Percentiles rank a stretch among this genome's conserved stretches.
Conservation (phyloP, 2,113 vertebrate species). For the Carassius auratus region DNA sequence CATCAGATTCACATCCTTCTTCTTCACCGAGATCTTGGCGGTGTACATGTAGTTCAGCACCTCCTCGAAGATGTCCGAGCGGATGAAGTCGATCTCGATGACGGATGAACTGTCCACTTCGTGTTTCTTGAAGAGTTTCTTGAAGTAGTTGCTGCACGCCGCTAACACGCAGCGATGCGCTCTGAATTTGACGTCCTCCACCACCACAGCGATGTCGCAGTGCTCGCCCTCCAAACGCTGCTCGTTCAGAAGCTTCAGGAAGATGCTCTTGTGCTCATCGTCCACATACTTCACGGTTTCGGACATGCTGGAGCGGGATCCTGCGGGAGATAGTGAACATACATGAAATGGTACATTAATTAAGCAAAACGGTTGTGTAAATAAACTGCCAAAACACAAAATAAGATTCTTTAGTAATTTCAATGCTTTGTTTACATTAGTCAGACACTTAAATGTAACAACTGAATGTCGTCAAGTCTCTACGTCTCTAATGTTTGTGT, state of each 20-base stretch:
- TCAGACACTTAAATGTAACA: neutral
- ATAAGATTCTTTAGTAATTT: no score
- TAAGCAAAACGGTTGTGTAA: no score
- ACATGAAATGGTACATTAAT: no score
- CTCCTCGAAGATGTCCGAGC: slow-evolving; percentile 96
- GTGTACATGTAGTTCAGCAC: slow-evolving; percentile 99
- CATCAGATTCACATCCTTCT: slow-evolving; percentile 96
- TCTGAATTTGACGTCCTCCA: slow-evolving; percentile 96
- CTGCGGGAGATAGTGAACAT: slow-evolving; percentile 60
- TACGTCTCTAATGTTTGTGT: neutral
- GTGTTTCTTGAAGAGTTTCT: slow-evolving; percentile 97
- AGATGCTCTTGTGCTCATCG: slow-evolving; percentile 94
- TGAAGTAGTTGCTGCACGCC: slow-evolving; percentile 98
- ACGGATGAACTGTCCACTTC: slow-evolving; percentile 95
- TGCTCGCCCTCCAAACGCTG: slow-evolving; percentile 95
- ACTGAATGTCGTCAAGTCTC: no score
- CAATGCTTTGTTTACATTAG: no score
- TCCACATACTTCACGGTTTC: slow-evolving; percentile 98
- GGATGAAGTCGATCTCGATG: slow-evolving; percentile 96
- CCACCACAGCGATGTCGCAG: slow-evolving; percentile 96
- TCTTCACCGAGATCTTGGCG: slow-evolving; percentile 93
- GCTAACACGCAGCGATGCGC: slow-evolving; percentile 96
- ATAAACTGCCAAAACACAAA: no score
- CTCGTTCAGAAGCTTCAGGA: slow-evolving; percentile 95
- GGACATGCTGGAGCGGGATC: slow-evolving; percentile 90